Percentiles rank a stretch among this genome's conserved stretches.
Conservation (phyloP, 2,113 vertebrate genomes). For the Uria lomvia region DNA sequence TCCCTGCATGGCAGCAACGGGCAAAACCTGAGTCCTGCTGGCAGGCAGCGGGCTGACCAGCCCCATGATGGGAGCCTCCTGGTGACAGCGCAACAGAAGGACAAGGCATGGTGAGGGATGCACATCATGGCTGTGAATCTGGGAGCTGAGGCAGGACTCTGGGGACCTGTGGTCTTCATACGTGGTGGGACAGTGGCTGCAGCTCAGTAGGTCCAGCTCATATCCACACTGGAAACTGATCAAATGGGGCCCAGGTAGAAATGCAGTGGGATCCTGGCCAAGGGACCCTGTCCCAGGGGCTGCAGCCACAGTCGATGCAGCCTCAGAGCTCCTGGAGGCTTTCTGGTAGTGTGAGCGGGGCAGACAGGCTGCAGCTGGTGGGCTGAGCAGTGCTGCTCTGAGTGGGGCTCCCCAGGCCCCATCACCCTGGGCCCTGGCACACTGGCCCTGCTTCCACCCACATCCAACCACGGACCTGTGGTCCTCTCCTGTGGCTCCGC, state of each 20-base stretch:
- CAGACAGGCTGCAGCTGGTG: neutral
- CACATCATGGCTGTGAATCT: accelerated
- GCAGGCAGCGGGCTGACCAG: neutral
- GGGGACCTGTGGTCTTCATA: neutral
- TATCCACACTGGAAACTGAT: neutral
- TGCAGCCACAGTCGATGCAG: neutral
- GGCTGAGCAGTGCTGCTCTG: neutral
- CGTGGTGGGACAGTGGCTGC: neutral
- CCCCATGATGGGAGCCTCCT: neutral
- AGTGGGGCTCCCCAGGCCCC: neutral
- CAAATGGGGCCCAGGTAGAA: neutral
- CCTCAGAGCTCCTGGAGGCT: neutral
- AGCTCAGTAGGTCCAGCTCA: neutral
- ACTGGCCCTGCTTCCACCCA: accelerated
- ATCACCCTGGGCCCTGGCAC: neutral
- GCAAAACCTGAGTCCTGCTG: neutral
- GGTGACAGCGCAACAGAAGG: neutral
- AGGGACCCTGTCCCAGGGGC: neutral
- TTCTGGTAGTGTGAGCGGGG: neutral
- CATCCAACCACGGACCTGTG: neutral
- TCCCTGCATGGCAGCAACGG: neutral
- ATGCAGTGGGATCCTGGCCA: neutral
- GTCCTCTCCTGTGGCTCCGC: accelerated
- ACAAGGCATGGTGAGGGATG: neutral
- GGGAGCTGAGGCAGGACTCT: neutral